Base-by-base conservation (phyloP, 2,113 vertebrate genomes). In the Ascaphus truei region DNA sequence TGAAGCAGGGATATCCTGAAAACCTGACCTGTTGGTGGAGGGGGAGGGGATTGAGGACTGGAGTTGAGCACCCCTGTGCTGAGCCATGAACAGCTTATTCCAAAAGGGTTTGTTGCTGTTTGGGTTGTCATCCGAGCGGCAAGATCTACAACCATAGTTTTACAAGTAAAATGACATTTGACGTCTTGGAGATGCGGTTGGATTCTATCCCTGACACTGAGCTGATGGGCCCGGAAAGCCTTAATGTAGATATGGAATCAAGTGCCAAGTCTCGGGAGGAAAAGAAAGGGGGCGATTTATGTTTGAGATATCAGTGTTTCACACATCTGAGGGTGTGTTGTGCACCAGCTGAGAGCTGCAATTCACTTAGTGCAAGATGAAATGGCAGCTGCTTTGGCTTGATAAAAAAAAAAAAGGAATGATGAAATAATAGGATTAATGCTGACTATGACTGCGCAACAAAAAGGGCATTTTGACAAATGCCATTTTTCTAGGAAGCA, bases 341-440 rank as follows among this genome's bases (percentile, higher is more conserved):
- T 59, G 71, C 37, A 75, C 79, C 77, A 76, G 74, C 76, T 79
- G 76, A 79, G 76, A 75, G 51, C 69, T 83, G 78, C 72, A 77
- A 39, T 80, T 84, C 78, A 82, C 79, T 79, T 59, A 72, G 65
- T 50, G 64, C 43, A 75, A 51, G 60, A 78, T 52, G 68, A 82
- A 85, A 84, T 68, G 73, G 67, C 76, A 80, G 53, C 73, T 79
- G 72, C 0, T 0, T 43, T 76, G 52, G 58, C 72, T 10, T 78
- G 72, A 83, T 75, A 33, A 75, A 75, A 76, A 62, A 71, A 71
- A 37, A 48, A 45, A n/a, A n/a, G n/a, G n/a, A n/a, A n/a, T n/a
- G n/a, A 62, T 72, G 33, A 74, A 79, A 74, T 78, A 80, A 79
- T 68, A 71, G 57, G 72, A 81, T 80, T 82, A 75, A 74, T 57